A percentile compares a stretch with the other conserved stretches of the same genome.
phyloP scores from a whole-genome alignment of 2,888 invertebrate genomes.

The Molanna angustata region DNA sequence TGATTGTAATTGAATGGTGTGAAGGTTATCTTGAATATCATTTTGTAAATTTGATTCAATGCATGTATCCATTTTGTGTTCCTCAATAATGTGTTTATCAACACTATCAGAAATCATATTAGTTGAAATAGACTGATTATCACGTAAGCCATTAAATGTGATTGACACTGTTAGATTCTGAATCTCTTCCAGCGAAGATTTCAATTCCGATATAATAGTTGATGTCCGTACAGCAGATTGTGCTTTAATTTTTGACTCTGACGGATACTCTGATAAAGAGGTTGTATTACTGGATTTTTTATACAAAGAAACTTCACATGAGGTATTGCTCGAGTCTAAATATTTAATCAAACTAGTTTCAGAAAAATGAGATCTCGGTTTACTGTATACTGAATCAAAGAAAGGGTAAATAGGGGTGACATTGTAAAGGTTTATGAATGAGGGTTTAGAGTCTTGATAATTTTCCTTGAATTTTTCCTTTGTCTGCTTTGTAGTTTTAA shows the following conservation, averaged over 20 bases:
- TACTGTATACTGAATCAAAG: not conserved
- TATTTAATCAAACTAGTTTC: not conserved
- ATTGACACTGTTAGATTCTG: constrained; percentile 17
- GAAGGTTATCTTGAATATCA: no score
- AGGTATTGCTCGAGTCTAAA: constrained; percentile 4
- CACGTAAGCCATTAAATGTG: constrained; percentile 1
- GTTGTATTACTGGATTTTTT: constrained; percentile 1
- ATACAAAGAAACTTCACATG: constrained; percentile 4
- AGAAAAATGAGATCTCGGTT: constrained; percentile 3
- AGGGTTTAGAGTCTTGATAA: constrained; percentile 7
- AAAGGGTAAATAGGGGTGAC: not conserved
- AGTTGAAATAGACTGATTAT: constrained; percentile 3
- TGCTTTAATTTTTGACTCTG: not conserved
- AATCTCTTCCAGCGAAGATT: constrained; percentile 18
- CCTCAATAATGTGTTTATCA: not conserved
- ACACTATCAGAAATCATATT: no score
- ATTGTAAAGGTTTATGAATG: no score
- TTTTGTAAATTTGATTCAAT: not conserved
- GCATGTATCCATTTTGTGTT: not conserved
- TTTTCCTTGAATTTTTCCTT: not conserved
- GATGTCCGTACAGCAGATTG: constrained; percentile 2
- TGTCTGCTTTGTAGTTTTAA: constrained; percentile 16
- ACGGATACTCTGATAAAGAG: not conserved
- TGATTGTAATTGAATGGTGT: no score
- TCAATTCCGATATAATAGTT: constrained; percentile 12